Evolutionary conservation across 1,140 invertebrate species (phyloP), one percentile per base, ranked within the genome.

Genomic region (Gryllus bimaculatus): DNA sequence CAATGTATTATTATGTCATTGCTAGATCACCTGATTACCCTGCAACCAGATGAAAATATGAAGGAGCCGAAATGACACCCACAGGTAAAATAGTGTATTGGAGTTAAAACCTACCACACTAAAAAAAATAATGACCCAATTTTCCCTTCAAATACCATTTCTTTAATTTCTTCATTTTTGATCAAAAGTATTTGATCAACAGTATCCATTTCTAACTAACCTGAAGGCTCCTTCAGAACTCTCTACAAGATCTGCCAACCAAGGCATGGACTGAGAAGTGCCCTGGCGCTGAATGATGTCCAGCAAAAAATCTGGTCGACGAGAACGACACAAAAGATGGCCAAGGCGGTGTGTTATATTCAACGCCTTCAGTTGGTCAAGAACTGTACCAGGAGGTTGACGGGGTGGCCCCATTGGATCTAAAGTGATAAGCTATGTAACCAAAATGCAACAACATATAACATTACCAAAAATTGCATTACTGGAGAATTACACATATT

Each of bases 161-260:
- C 26, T 5, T 5, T 5, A 39, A 39, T 39, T 39, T 39, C 26
- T 2, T 39, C 26, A 39, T 39, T 2, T 39, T 39, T 39, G 26
- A 39, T 39, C 26, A 39, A 39, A 39, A 39, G n/a, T n/a, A n/a
- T n/a, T 39, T 39, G 26, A 39, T 39, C 26, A 39, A 39, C 1
- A 39, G 1, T 39, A 39, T 21, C 74, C 21, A 80, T 77, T 76
- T 10, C 26, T 73, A 76, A 85, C 75, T 85, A 85, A 84, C 90
- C 89, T 91, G 6, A 92, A 88, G n/a, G 94, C 94, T 7, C 94
- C 92, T 83, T 97, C 95, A 82, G 94, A 95, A 81, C 94, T 96
- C 81, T 97, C 94, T 15, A 99, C 95, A 48, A 99, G 86, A 85
- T 98, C 96, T 15, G 96, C 95, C 66, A 99, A 87, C 97, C 97